phyloP scores from a whole-genome alignment of 2,888 invertebrate genomes.

The Pelosia muscerda region DNA sequence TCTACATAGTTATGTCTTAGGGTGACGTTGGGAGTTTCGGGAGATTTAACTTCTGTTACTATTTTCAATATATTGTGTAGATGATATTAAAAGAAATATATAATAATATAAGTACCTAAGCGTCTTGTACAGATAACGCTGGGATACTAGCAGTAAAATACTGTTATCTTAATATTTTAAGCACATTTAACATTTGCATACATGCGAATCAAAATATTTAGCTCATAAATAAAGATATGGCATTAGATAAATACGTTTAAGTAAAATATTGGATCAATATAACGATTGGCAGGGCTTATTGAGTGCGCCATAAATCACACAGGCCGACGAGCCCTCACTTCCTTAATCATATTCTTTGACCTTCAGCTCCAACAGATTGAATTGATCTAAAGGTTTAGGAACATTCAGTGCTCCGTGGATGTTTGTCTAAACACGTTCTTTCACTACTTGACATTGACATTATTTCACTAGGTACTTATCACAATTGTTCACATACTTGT shows the following conservation, averaged over 20 bases:
- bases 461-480: too few relatives aligned
- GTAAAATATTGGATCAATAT: not conserved
- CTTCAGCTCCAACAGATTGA: not conserved
- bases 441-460: too few relatives aligned
- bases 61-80: too few relatives aligned
- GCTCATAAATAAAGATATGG: constrained; percentile 2
- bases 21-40: too few relatives aligned
- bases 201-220: constrained; percentile 2
- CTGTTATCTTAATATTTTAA: not conserved
- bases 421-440: too few relatives aligned
- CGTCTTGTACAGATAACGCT: not conserved
- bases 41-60: too few relatives aligned
- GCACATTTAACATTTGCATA: not conserved
- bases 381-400: not conserved
- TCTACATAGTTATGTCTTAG: too few relatives aligned
- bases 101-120: not conserved
- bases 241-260: not conserved
- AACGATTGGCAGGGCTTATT: constrained; percentile 2
- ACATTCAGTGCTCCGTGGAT: not conserved
- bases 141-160: not conserved
- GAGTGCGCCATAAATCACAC: not conserved
- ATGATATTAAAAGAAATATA: too few relatives aligned
- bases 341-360: constrained; percentile 2
- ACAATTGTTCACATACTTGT: too few relatives aligned
- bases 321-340: not conserved